Evolutionary conservation across 2,888 invertebrate species (phyloP), one percentile per base, ranked within the genome.

Genomic region (Synergus japonicus): DNA sequence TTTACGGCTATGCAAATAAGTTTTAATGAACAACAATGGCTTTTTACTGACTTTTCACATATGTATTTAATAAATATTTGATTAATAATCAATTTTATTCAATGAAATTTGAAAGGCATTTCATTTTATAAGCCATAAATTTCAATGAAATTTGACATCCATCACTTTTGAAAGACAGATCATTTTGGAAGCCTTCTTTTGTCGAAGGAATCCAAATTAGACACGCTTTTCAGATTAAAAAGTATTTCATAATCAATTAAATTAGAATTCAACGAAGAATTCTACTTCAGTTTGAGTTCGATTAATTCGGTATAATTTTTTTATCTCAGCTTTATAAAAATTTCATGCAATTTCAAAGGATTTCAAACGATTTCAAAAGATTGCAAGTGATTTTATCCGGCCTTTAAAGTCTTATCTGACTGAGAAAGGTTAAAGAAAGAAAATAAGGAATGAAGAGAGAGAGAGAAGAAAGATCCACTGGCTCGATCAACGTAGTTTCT

Each of bases 401-500:
- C 18, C 5, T 63, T 63, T 63, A 29, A 12, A 13, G 13, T 63
- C 29, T 63, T 63, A 29, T 29, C 22, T 67, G 46, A 46, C 46
- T 67, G 29, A 46, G 46, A 46, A 43, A 67, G 22, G 12, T 18
- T 37, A 5, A 46, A 46, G 46, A 46, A 46, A 67, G 2, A 67
- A 46, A 46, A 44, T 9, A 44, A 46, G 13, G 22, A 44, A 12
- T 8, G 15, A 73, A n/a, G 29, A 49, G 22, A 22, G 29, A 49
- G 22, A 22, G 49, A 49, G 46, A 9, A 29, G 54, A 41, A 49
- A 67, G 46, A 63, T 63, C 64, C 63, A 49, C 46, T 43, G 79
- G 78, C 76, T 78, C 66, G 78, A 73, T 65, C 78, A 49, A 77
- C 77, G 18, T 66, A 76, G 81, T 85, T 83, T 80, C 81, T 78